Evolutionary conservation across 2,888 invertebrate species (phyloP).

Genomic region (Isoperla grammatica): DNA sequence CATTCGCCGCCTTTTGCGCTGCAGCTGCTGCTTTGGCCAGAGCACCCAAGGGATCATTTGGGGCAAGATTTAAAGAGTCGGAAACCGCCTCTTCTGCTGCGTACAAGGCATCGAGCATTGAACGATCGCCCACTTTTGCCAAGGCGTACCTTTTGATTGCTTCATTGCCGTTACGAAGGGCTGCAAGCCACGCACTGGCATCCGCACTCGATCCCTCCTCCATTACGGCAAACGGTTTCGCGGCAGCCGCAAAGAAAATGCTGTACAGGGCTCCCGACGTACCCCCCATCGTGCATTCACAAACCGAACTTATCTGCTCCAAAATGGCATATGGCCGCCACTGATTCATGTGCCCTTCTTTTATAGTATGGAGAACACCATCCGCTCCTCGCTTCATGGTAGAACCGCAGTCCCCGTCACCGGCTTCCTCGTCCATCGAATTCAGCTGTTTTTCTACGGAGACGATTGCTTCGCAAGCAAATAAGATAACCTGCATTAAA

Average conservation of each 20-base stretch:
- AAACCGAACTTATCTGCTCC: conserved; percentile 44
- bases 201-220: not conserved
- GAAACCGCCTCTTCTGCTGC: conserved; percentile 16
- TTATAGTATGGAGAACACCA: conserved; percentile 40
- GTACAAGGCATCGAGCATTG: conserved; percentile 53
- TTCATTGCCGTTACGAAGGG: conserved; percentile 51
- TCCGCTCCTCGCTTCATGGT: conserved; percentile 57
- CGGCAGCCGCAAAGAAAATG: conserved; percentile 63
- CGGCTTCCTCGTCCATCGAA: conserved; percentile 61
- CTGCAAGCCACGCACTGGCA: conserved; percentile 46
- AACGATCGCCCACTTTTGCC: conserved; percentile 66
- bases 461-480: conserved; percentile 40
- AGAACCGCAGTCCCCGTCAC: conserved; percentile 72
- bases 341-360: not conserved
- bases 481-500: conserved; percentile 14
- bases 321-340: conserved; percentile 25
- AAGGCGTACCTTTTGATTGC: conserved; percentile 64
- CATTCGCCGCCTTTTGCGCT: conserved; percentile 41
- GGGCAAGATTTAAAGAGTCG: not conserved
- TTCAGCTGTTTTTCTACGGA: conserved; percentile 18
- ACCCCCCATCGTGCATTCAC: conserved; percentile 69
- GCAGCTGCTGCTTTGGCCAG: conserved; percentile 27
- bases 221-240: conserved; percentile 33
- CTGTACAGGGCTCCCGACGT: conserved; percentile 75
- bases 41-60: not conserved